A percentile compares a stretch with the other conserved stretches of the same genome.
These are phyloP conservation scores for Bucco capensis DNA, from an alignment of 2,113 vertebrate species.

Conservation along the genomic window DNA sequence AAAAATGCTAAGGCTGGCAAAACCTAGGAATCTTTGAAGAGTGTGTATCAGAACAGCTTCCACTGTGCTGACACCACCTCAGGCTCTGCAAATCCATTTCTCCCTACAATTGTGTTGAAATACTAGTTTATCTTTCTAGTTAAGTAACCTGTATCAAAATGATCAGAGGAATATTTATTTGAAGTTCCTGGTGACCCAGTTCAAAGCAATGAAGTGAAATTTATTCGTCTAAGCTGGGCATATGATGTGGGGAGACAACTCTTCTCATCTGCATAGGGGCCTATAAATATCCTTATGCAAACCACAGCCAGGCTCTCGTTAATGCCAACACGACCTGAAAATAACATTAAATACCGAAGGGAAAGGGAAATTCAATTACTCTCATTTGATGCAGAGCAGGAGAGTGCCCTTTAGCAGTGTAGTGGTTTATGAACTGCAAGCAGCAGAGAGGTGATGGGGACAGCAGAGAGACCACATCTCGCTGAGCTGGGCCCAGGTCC, in stretches of 20 bases:
- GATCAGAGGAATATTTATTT: conserved; percentile 52
- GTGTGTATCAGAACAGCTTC: conserved; percentile 32
- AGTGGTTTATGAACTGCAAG: background rate
- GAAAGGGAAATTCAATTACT: conserved; percentile 60
- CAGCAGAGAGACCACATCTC: background rate
- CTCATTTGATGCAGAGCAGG: conserved; percentile 23
- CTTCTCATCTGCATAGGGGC: conserved; percentile 21
- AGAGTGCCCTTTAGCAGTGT: conserved; percentile 31
- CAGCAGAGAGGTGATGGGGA: background rate
- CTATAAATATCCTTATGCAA: conserved; percentile 41
- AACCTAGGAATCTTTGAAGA: conserved; percentile 62
- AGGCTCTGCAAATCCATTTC: conserved; percentile 67
- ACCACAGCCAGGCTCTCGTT: background rate
- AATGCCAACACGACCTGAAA: conserved; percentile 41
- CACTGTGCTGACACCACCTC: background rate
- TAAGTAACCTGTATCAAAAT: conserved; percentile 66
- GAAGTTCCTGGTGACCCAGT: conserved; percentile 68
- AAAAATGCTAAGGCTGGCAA: conserved; percentile 68
- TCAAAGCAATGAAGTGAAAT: conserved; percentile 62
- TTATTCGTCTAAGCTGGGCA: background rate
- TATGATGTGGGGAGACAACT: background rate
- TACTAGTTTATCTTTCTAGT: conserved; percentile 57
- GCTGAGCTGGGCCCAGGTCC: background rate
- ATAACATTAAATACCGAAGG: conserved; percentile 42
- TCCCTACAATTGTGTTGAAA: conserved; percentile 23